Base-by-base conservation (phyloP, 2,888 invertebrate genomes). In the Chydorus sphaericus region DNA sequence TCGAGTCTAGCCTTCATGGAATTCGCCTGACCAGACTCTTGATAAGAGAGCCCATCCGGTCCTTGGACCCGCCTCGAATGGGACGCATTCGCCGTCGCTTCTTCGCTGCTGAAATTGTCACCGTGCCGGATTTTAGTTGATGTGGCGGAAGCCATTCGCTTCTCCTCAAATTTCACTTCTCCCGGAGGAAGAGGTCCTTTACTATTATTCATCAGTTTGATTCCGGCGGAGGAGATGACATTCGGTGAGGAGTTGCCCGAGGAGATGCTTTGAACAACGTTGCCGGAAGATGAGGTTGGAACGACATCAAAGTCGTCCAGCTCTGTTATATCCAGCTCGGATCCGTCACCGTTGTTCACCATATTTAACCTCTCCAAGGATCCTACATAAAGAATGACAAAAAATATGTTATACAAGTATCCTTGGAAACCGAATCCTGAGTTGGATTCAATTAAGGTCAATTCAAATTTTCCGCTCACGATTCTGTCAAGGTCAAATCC, bases 11-110 rank as follows among this genome's bases (percentile, higher is more conserved):
- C 83, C 62, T 83, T 79, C 60, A 83, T 78, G 16, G 88, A 85
- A 29, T 84, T 81, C 38, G 85, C 82, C 39, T 85, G 68, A 14
- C 64, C 65, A 48, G 81, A 81, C 70, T 86, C 85, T 65, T 85
- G 83, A 69, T 85, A 88, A 59, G 83, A 83, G 63, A 88, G 71
- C 66, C 88, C 88, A 36, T 86, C 87, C n/a, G n/a, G n/a, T 28
- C 88, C 77, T 67, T 88, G 85, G 59, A 90, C 69, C 56, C 83
- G 76, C 68, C 82, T 81, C 72, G 78, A 76, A 69, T 83, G 81
- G 7, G 82, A 80, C 54, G 77, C 77, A 66, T 83, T 81, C 38
- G 81, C 84, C 28, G 82, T 80, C 67, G 73, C 82, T 71, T 83
- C 80, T 68, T 84, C 83, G 30, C 86, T 83, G 69, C 85, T 86